Evolutionary conservation across 2,113 vertebrate genomes (phyloP).

Genomic region (Thalassarche chlororhynchos): DNA sequence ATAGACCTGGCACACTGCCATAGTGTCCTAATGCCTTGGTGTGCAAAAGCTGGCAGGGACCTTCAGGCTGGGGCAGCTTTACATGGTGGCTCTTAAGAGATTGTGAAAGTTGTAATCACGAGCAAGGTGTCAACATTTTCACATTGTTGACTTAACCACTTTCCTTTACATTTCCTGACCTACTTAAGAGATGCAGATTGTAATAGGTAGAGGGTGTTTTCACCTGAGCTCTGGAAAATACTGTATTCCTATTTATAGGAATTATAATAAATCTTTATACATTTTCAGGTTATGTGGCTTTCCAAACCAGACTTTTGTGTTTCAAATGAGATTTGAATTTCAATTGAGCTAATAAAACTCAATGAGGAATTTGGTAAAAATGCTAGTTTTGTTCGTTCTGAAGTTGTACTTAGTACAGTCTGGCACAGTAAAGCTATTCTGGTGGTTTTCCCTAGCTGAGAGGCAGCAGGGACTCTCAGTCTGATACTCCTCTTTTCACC

Average conservation of each 20-base stretch:
- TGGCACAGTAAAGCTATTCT: background rate
- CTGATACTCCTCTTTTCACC: background rate
- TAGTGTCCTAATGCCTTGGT: no score
- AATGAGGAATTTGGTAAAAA: background rate
- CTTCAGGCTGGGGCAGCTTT: background rate
- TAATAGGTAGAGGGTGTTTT: background rate
- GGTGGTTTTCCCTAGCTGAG: background rate
- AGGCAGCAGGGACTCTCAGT: background rate
- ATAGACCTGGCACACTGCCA: background rate
- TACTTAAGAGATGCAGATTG: background rate
- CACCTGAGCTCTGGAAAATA: background rate
- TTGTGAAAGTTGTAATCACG: background rate
- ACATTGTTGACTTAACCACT: background rate
- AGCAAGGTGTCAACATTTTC: background rate
- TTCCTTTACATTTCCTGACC: background rate
- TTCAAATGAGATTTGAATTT: background rate
- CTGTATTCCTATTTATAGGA: background rate
- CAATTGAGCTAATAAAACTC: background rate
- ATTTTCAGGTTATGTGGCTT: background rate
- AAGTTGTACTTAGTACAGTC: background rate
- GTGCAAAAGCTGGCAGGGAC: background rate
- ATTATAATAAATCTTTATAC: background rate
- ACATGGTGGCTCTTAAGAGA: background rate
- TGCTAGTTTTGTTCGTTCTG: background rate
- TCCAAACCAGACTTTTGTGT: background rate